Percentiles rank a stretch among this genome's conserved stretches.
These are phyloP conservation scores for Mionectes olivaceus DNA, from an alignment of 2,797 vertebrate genomes.

Conservation along the genomic window DNA sequence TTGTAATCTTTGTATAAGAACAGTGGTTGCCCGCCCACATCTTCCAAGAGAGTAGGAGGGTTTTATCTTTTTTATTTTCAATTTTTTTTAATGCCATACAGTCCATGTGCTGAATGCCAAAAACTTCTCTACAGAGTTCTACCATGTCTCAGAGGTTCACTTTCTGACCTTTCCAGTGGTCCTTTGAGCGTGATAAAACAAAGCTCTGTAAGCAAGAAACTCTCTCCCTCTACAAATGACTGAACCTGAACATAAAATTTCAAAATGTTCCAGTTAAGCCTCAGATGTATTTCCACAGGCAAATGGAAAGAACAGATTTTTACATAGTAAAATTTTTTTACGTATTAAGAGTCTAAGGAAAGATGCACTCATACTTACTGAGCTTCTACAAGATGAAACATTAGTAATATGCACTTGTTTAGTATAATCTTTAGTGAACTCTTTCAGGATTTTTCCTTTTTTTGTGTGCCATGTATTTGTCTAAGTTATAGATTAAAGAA, in stretches of 20 bases:
- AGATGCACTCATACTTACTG: neutral
- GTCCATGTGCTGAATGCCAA: neutral
- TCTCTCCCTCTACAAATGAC: neutral
- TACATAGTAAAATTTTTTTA: neutral
- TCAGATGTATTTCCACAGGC: neutral
- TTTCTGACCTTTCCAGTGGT: neutral
- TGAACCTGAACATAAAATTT: neutral
- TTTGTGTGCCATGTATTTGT: neutral
- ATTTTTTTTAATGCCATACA: fast-evolving
- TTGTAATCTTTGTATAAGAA: neutral
- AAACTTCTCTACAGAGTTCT: neutral
- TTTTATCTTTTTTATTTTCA: neutral
- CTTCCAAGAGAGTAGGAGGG: fast-evolving
- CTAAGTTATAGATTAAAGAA: neutral
- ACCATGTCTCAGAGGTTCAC: neutral
- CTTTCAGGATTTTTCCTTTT: neutral
- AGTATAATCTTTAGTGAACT: neutral
- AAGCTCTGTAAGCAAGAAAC: neutral
- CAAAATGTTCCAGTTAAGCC: neutral
- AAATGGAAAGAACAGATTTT: neutral
- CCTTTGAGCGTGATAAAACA: neutral
- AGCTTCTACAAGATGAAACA: neutral
- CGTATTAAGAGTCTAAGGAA: neutral
- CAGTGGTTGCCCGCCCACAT: neutral
- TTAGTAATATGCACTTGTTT: neutral